Conservation (phyloP, 2,888 invertebrate species). For the Saturnia japonica region DNA sequence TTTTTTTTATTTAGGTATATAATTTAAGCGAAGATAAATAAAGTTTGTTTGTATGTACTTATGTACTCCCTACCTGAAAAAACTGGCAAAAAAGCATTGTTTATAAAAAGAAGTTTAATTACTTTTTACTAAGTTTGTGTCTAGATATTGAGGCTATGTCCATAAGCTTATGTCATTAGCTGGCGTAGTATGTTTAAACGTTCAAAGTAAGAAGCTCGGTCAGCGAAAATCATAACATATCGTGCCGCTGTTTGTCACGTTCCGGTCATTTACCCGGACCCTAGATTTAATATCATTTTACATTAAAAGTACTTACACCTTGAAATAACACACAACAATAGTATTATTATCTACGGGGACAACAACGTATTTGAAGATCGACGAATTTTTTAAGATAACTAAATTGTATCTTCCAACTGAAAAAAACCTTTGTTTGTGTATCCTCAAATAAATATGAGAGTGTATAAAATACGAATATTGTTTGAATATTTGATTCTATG, state of each 20-base stretch:
- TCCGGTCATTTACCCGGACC: conserved; percentile 18
- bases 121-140: too few species aligned
- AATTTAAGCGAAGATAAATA: too few species aligned
- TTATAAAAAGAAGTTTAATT: too few species aligned
- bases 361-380: background rate
- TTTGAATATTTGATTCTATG: background rate
- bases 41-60: too few species aligned
- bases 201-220: background rate
- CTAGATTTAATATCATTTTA: conserved; percentile 16
- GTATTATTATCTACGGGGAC: background rate
- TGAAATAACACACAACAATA: background rate
- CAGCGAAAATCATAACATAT: conserved; percentile 1
- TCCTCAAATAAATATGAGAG: background rate
- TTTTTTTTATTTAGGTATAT: conserved; percentile 10
- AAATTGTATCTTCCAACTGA: background rate
- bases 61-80: background rate
- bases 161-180: too few species aligned
- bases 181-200: background rate
- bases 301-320: background rate
- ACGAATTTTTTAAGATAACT: background rate
- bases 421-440: background rate
- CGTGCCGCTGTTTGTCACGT: conserved; percentile 16
- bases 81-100: background rate
- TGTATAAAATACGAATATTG: background rate
- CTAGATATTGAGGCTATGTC: background rate